Evolutionary conservation across 2,113 vertebrate species (phyloP).

Genomic region (Eleginops maclovinus): DNA sequence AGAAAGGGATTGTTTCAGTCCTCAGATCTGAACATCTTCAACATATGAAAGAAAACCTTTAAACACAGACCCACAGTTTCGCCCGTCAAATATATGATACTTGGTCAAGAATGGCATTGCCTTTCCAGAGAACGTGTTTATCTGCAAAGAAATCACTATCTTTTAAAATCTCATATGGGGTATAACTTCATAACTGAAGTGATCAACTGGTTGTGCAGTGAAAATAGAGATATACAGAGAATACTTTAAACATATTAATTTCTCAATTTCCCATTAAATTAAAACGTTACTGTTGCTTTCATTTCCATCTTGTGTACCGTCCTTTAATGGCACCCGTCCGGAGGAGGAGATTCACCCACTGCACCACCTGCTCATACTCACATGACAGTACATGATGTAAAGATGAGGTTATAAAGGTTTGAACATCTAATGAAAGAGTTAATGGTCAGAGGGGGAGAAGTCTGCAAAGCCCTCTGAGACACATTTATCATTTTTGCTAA

Average conservation of each 20-base stretch:
- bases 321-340: not conserved
- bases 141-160: not conserved
- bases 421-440: no score
- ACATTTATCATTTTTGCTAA: no score
- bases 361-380: not conserved
- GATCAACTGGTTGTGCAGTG: no score
- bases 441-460: no score
- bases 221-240: no score
- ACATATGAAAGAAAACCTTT: not conserved
- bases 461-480: no score
- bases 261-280: no score
- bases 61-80: no score
- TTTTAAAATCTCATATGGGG: not conserved
- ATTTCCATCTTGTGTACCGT: not conserved
- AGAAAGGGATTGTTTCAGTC: not conserved
- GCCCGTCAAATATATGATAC: not conserved
- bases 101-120: slow-evolving; percentile 1
- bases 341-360: not conserved
- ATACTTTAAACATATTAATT: no score
- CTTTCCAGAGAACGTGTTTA: not conserved
- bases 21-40: not conserved
- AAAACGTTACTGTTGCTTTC: not conserved
- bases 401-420: not conserved
- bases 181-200: no score
- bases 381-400: not conserved